These are phyloP conservation scores for Digitonthophagus gazella DNA, from an alignment of 2,888 invertebrate species.

Conservation along the genomic window DNA sequence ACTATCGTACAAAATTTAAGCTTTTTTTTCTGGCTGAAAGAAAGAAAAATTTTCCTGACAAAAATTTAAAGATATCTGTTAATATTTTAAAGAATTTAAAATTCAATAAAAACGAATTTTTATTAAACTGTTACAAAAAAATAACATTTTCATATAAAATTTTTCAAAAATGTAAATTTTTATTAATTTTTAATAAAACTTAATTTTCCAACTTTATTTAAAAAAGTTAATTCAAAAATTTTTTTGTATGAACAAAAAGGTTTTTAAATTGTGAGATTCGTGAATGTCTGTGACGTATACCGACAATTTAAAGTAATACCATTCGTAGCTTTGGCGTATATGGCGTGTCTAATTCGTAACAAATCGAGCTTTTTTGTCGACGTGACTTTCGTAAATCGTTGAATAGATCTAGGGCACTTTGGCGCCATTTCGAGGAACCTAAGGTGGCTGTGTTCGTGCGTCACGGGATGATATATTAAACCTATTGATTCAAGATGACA, in stretches of 20 bases:
- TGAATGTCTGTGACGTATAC: background rate
- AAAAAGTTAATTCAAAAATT: too few relatives aligned
- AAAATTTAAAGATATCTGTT: too few relatives aligned
- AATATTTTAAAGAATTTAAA: too few relatives aligned
- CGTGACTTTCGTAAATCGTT: conserved; percentile 27
- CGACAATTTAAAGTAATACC: background rate
- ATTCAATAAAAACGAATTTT: too few relatives aligned
- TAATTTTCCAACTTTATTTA: too few relatives aligned
- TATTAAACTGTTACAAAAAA: too few relatives aligned
- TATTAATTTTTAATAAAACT: too few relatives aligned
- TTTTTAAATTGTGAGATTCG: background rate
- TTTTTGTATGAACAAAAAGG: background rate
- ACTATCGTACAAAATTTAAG: too few relatives aligned
- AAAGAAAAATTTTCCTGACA: too few relatives aligned
- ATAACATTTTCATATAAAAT: too few relatives aligned
- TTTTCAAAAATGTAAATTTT: too few relatives aligned
- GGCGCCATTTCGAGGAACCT: conserved; percentile 22
- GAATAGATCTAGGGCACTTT: conserved; percentile 24
- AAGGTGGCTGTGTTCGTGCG: conserved; percentile 26
- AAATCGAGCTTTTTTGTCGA: conserved; percentile 2
- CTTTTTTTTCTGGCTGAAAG: too few relatives aligned
- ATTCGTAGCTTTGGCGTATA: background rate
- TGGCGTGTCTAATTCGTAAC: background rate
- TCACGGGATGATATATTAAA: conserved; percentile 31
- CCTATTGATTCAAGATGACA: conserved; percentile 32